Conservation (phyloP, 2,888 invertebrate species). For the Synergus umbraculus region DNA sequence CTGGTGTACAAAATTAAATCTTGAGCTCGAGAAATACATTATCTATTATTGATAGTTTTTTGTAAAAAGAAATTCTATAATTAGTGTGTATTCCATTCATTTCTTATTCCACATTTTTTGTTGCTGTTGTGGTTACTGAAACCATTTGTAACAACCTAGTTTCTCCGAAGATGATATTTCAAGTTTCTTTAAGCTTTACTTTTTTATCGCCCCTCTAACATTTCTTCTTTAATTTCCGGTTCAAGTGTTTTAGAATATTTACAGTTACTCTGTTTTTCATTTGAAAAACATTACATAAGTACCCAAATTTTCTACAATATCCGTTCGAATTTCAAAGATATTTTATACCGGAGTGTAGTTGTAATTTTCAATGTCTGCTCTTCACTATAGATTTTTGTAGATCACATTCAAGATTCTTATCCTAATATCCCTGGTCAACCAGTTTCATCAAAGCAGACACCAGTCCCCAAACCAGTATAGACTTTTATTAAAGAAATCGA, state of each 20-base stretch:
- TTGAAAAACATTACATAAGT: background rate
- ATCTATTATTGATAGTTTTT: background rate
- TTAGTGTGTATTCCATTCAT: background rate
- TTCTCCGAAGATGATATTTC: constrained; percentile 5
- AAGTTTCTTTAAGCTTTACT: constrained; percentile 6
- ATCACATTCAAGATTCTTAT: background rate
- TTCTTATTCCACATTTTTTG: background rate
- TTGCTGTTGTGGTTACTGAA: background rate
- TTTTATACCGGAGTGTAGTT: too few species aligned
- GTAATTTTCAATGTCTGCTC: too few species aligned
- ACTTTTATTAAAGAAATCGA: constrained; percentile 1
- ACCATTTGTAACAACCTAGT: background rate
- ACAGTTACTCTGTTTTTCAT: background rate
- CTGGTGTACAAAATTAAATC: too few species aligned
- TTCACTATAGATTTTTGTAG: too few species aligned
- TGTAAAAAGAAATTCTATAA: background rate
- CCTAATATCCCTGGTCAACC: background rate
- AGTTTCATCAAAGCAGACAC: constrained; percentile 8
- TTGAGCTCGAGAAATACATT: background rate
- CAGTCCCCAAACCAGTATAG: background rate
- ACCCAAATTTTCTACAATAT: too few species aligned
- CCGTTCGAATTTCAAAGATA: too few species aligned
- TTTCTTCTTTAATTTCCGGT: background rate
- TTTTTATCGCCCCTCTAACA: background rate
- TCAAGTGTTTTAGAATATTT: background rate